These are phyloP conservation scores for Morone saxatilis DNA, from an alignment of 2,113 vertebrate genomes.

Conservation along the genomic window DNA sequence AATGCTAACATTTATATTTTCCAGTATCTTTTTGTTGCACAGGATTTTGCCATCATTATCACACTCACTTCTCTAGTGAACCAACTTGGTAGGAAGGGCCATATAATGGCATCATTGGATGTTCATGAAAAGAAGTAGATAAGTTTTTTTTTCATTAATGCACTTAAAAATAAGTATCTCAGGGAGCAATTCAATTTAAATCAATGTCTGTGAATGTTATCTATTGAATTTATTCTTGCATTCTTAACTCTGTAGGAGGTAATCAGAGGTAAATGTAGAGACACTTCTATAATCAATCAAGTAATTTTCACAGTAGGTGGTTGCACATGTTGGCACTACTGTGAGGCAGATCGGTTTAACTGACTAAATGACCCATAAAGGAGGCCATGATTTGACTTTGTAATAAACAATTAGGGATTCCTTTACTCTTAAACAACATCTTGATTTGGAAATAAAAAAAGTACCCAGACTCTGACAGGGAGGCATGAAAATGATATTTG, in stretches of 20 bases:
- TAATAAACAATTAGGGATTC: constrained; percentile 63
- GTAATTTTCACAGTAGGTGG: constrained; percentile 59
- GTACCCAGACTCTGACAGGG: neutral
- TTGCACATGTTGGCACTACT: constrained; percentile 28
- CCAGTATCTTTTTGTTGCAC: too few relatives aligned
- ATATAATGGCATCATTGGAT: neutral
- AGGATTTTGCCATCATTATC: neutral
- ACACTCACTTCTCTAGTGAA: neutral
- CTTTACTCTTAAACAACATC: constrained; percentile 48
- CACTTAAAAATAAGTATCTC: neutral
- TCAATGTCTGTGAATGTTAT: neutral
- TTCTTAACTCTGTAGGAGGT: constrained; percentile 23
- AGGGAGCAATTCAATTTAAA: neutral
- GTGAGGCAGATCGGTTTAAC: constrained; percentile 49
- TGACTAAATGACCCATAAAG: constrained; percentile 66
- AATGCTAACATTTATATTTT: too few relatives aligned
- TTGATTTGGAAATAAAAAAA: constrained; percentile 31
- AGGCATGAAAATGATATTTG: neutral
- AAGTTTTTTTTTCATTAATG: neutral
- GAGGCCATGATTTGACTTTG: constrained; percentile 52
- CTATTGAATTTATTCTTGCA: constrained; percentile 14
- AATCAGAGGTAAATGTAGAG: constrained; percentile 55
- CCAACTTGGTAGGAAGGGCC: neutral
- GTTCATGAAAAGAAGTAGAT: too few relatives aligned
- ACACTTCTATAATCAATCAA: constrained; percentile 57